Base-by-base conservation (phyloP, 2,888 invertebrate species). In the Iphiclides podalirius region DNA sequence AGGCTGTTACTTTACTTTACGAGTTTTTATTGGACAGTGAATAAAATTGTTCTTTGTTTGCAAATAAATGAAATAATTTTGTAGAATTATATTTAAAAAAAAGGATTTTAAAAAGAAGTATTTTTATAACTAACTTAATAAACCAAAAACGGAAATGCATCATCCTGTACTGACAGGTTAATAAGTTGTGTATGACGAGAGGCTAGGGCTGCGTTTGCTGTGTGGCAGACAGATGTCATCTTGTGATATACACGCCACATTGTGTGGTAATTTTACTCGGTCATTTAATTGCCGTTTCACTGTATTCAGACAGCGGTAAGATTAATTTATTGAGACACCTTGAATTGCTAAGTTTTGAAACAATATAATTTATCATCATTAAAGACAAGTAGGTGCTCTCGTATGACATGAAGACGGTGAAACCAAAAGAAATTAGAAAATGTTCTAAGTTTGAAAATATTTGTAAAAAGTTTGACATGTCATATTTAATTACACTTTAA, bases 291-390 rank as follows among this genome's bases (percentile, higher is more conserved):
- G 79, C 82, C 78, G 68, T 75, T 71, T 70, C 77, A 74, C 75
- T 76, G 72, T 75, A 75, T 75, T 79, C 78, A 72, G 79, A 79
- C 84, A 79, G 75, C 63, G 60, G 66, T 63, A 70, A 57, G 76
- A 80, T 76, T 82, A 86, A 88, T 86, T 84, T 87, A 86, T 85
- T 73, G 72, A 73, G 80, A 80, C 82, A 82, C 79, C 76, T 77
- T 73, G 72, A 67, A 79, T 78, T 70, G 67, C 63, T 67, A 68
- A 68, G 70, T 79, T 81, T 79, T 75, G 72, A 77, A 78, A 68
- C 59, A 63, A 60, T 61, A 60, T 64, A 59, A 76, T 83, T 74
- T 79, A 80, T 84, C 79, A 80, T 84, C 79, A 78, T 83, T 85
- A 81, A 71, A 66, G 64, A 73, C 70, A 67, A 59, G 71, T 63